Base-by-base conservation (phyloP, 2,113 vertebrate genomes). In the Megatriorchis doriae region DNA sequence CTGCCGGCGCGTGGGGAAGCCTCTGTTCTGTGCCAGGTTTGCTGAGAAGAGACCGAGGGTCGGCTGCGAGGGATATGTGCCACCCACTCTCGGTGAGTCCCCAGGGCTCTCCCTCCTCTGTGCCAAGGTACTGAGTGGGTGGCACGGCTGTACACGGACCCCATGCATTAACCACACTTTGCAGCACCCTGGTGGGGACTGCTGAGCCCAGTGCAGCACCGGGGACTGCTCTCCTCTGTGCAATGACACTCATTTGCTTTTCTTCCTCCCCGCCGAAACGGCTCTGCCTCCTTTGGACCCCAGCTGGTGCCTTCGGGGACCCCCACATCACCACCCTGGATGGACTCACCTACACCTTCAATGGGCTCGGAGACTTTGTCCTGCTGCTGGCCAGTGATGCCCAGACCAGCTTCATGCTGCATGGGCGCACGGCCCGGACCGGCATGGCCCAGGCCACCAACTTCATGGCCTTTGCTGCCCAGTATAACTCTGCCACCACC, bases 301-400 rank as follows among this genome's bases (percentile, higher is more conserved):
- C 36, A 97, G 96, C 92, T 62, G 71, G 87, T 0, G 93, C 94
- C 43, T 96, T 96, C 0, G 96, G 96, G 19, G 96, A 96, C 21
- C 96, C 96, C 43, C 96, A 97, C 42, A 89, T 97, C 90, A 94
- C 61, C 62, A 97, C 94, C 25, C 36, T 97, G 84, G 96, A 96
- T 92, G 96, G 96, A 61, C 92, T 96, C 52, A 90, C 87, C 40
- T 97, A 95, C 66, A 96, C 95, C 36, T 97, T 97, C 87, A 97
- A 97, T 25, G 96, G 95, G 17, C 95, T 96, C 0, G 94, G 95
- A 22, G 94, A 96, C 81, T 97, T 97, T 59, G 66, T 87, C 70
- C 78, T 97, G 81, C 90, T 97, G 53, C 70, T 88, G 84, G 92
- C 93, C 74, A 53, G 87, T 0, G 13, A 88, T 73, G 74, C 66